Conservation (phyloP, 2,888 invertebrate species). For the Choristoneura rosaceana region DNA sequence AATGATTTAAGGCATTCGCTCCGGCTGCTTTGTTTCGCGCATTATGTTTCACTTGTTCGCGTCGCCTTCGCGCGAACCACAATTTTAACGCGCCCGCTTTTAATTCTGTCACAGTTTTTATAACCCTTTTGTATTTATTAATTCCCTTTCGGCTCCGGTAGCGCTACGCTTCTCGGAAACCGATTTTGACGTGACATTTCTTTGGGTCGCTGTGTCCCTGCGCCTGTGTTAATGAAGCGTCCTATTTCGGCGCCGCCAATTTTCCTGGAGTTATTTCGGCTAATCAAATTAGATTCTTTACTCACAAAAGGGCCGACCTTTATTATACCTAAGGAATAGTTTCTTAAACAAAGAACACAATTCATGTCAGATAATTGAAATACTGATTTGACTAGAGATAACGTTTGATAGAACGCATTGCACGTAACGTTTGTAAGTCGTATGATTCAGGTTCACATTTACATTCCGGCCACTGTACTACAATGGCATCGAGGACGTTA, state of each 20-base stretch:
- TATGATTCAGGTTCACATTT: constrained; percentile 10
- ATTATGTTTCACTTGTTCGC: constrained; percentile 85
- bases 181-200: constrained; percentile 82
- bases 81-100: constrained; percentile 81
- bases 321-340: constrained; percentile 4
- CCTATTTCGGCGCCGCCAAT: constrained; percentile 77
- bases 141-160: constrained; percentile 82
- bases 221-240: constrained; percentile 81
- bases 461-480: constrained; percentile 16
- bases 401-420: neutral
- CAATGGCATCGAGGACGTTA: constrained; percentile 29
- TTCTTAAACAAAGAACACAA: neutral
- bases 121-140: constrained; percentile 84
- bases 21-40: constrained; percentile 86
- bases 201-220: constrained; percentile 69
- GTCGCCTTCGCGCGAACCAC: constrained; percentile 73
- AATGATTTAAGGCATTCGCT: constrained; percentile 86
- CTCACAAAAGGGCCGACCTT: constrained; percentile 20
- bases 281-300: constrained; percentile 63
- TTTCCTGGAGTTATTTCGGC: constrained; percentile 58
- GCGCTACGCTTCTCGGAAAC: constrained; percentile 82
- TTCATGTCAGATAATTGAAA: neutral
- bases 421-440: neutral
- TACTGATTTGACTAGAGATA: neutral
- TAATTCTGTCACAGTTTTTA: constrained; percentile 85